Percentiles rank a stretch among this genome's conserved stretches.
Conservation (phyloP, 2,797 vertebrate genomes). For the Lerista edwardsae region DNA sequence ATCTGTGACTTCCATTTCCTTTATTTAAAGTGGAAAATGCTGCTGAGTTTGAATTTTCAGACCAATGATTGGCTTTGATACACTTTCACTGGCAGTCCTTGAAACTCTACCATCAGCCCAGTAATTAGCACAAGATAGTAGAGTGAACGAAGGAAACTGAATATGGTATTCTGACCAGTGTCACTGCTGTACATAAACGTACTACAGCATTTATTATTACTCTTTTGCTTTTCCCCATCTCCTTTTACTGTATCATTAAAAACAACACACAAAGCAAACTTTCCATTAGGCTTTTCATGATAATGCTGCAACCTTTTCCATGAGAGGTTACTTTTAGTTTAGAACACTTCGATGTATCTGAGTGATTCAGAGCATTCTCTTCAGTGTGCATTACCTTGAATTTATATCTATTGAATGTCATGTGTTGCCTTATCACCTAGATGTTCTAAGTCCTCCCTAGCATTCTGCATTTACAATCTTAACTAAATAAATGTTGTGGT, state of each 20-base stretch:
- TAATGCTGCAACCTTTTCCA: neutral
- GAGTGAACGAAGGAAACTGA: neutral
- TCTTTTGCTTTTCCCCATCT: neutral
- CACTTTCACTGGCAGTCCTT: neutral
- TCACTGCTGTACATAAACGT: neutral
- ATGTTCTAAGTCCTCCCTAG: neutral
- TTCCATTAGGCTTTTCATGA: neutral
- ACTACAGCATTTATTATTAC: neutral
- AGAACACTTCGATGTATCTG: neutral
- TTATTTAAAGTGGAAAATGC: neutral
- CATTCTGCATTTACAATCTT: neutral
- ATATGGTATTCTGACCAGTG: neutral
- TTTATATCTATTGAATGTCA: conserved; percentile 22
- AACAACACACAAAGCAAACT: neutral
- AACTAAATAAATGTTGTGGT: neutral
- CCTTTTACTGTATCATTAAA: neutral
- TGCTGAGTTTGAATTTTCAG: neutral
- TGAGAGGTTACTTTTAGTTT: conserved; percentile 10
- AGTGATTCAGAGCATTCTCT: conserved; percentile 20
- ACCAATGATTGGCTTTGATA: neutral
- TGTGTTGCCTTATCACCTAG: neutral
- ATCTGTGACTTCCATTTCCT: neutral
- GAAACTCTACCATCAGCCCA: neutral
- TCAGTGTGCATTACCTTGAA: conserved; percentile 15
- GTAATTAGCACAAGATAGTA: neutral